phyloP scores from a whole-genome alignment of 2,113 vertebrate species.

The Puma concolor region DNA sequence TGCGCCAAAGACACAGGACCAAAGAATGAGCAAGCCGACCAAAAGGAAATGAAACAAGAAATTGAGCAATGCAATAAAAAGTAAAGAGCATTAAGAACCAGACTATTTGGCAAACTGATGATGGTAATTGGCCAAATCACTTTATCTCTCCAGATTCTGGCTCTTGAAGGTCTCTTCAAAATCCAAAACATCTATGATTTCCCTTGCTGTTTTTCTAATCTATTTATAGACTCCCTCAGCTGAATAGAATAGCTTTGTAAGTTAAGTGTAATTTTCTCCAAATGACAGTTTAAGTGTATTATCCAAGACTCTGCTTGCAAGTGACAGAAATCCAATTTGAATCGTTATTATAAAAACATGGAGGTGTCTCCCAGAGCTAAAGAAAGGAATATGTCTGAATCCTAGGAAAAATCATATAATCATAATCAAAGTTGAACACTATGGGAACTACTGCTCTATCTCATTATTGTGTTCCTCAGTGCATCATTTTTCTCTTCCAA shows the following conservation, averaged over 20 bases:
- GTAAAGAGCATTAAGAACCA: slow-evolving; percentile 44
- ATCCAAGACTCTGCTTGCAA: slow-evolving; percentile 12
- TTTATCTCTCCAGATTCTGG: slow-evolving; percentile 69
- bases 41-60: slow-evolving; percentile 64
- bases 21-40: slow-evolving; percentile 6
- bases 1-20: not conserved
- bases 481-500: not conserved
- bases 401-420: not conserved
- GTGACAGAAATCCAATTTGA: slow-evolving; percentile 8
- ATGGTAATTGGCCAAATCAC: slow-evolving; percentile 57
- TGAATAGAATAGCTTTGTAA: slow-evolving; percentile 35
- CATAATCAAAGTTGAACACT: not conserved
- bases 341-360: slow-evolving; percentile 18
- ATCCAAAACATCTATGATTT: slow-evolving; percentile 67
- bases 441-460: not conserved
- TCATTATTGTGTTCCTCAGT: not conserved
- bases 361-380: not conserved
- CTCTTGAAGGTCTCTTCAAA: slow-evolving; percentile 59
- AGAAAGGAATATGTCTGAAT: not conserved
- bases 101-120: slow-evolving; percentile 53
- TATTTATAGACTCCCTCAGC: slow-evolving; percentile 56
- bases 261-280: slow-evolving; percentile 51
- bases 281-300: slow-evolving; percentile 25
- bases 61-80: slow-evolving; percentile 37
- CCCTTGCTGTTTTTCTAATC: slow-evolving; percentile 54